phyloP scores from a whole-genome alignment of 2,888 invertebrate species.

The Hirtodrosophila cameraria region DNA sequence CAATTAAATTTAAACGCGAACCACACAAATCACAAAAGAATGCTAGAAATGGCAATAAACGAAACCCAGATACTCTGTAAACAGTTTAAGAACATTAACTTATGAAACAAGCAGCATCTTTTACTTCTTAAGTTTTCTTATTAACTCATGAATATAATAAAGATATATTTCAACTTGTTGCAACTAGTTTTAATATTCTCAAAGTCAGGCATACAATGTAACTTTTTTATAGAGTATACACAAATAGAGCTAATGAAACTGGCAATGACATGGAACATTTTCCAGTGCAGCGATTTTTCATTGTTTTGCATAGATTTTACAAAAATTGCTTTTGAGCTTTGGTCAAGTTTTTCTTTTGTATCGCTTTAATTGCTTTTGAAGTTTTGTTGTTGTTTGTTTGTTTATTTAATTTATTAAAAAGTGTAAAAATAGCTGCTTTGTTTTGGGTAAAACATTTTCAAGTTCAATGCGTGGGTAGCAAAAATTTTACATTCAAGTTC shows the following conservation, averaged over 20 bases:
- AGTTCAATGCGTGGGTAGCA: slow-evolving; percentile 70
- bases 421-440: slow-evolving; percentile 55
- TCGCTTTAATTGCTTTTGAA: slow-evolving; percentile 56
- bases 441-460: slow-evolving; percentile 64
- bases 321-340: slow-evolving; percentile 42
- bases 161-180: too few species aligned
- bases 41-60: neutral
- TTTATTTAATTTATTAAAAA: slow-evolving; percentile 43
- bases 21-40: slow-evolving; percentile 30
- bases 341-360: slow-evolving; percentile 28
- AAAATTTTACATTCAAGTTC: slow-evolving; percentile 32
- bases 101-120: too few species aligned
- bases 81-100: too few species aligned
- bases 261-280: slow-evolving; percentile 58
- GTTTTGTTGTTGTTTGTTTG: slow-evolving; percentile 21
- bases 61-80: slow-evolving; percentile 7
- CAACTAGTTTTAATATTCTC: too few species aligned
- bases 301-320: slow-evolving; percentile 47
- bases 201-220: neutral
- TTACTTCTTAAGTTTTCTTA: too few species aligned
- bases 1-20: slow-evolving; percentile 55
- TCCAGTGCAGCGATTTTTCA: slow-evolving; percentile 53
- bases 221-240: slow-evolving; percentile 9
- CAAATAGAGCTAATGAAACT: slow-evolving; percentile 1
- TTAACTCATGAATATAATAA: too few species aligned